Conservation (phyloP, 2,888 invertebrate genomes). For the Apeira syringaria region DNA sequence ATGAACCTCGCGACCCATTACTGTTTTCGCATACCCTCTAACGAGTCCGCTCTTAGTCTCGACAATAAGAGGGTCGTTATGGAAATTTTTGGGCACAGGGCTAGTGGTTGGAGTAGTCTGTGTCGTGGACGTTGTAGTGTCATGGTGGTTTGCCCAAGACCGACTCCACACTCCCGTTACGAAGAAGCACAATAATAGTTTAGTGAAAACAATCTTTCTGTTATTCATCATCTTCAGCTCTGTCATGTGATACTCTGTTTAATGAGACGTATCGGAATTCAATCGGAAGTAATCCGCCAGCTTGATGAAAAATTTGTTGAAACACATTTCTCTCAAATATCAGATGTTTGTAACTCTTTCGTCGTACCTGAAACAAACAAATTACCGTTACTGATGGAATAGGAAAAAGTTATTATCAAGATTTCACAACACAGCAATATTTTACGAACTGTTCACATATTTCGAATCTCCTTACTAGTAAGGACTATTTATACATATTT, state of each 20-base stretch:
- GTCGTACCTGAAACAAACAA: constrained; percentile 56
- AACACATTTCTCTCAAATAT: constrained; percentile 70
- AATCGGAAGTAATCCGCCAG: constrained; percentile 73
- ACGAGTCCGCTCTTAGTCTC: constrained; percentile 93
- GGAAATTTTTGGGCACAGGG: constrained; percentile 73
- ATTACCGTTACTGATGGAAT: constrained; percentile 8
- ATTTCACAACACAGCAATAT: not conserved
- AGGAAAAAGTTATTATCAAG: not conserved
- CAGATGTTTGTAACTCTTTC: constrained; percentile 27
- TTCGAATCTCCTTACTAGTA: no score
- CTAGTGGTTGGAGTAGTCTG: constrained; percentile 76
- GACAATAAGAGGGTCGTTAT: constrained; percentile 90
- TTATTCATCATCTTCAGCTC: constrained; percentile 61
- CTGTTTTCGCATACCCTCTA: constrained; percentile 90
- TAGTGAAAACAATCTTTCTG: constrained; percentile 71
- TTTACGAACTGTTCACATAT: no score
- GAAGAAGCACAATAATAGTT: constrained; percentile 64
- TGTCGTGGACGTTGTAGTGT: constrained; percentile 77
- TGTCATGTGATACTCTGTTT: constrained; percentile 34
- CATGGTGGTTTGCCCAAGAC: constrained; percentile 81
- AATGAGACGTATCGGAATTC: constrained; percentile 53
- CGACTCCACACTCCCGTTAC: constrained; percentile 60
- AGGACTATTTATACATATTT: no score
- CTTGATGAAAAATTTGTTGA: constrained; percentile 69
- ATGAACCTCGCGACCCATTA: constrained; percentile 93